Evolutionary conservation across 2,888 invertebrate species (phyloP).

Genomic region (Argyresthia goedartella): DNA sequence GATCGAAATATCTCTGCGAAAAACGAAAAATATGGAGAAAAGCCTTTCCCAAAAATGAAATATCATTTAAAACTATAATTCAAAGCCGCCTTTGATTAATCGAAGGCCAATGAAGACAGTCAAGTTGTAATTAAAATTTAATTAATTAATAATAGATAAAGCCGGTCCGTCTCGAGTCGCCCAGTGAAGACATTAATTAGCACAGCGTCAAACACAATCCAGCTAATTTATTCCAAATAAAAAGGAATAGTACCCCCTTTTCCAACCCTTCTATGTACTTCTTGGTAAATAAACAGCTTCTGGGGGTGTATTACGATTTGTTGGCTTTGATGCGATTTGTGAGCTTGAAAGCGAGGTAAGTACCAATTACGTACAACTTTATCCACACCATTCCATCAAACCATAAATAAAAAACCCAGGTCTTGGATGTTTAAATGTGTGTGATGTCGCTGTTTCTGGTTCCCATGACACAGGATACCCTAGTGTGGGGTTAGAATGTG

Average conservation of each 20-base stretch:
- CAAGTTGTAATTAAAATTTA: not conserved
- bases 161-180: constrained; percentile 16
- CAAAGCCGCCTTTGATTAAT: not conserved
- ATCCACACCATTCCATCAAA: no score
- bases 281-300: not conserved
- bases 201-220: constrained; percentile 43
- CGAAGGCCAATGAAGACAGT: not conserved
- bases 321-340: not conserved
- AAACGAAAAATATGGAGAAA: no score
- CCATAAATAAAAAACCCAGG: no score
- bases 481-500: no score
- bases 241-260: constrained; percentile 33
- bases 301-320: not conserved
- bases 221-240: constrained; percentile 62
- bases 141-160: constrained; percentile 40
- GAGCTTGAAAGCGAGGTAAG: no score
- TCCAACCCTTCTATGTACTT: constrained; percentile 24
- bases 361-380: no score
- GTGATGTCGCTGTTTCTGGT: no score
- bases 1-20: no score
- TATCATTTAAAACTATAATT: no score
- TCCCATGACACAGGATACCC: no score
- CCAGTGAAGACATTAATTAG: constrained; percentile 55
- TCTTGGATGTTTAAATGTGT: no score
- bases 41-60: no score